Evolutionary conservation across 2,113 vertebrate species (phyloP).

Genomic region (Mus musculus): DNA sequence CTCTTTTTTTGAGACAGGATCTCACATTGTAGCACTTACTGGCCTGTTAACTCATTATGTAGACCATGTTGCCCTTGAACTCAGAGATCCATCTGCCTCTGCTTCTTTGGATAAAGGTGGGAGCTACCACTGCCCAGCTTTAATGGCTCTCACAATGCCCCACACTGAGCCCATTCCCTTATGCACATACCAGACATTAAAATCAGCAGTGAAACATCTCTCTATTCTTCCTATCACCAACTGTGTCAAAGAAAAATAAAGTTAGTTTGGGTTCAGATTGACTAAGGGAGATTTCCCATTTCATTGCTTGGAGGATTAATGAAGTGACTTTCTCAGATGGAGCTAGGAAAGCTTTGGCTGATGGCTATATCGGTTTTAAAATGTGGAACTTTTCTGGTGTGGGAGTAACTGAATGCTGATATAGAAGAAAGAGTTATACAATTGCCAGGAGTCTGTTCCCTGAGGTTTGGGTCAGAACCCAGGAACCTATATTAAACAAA

Average conservation of each 20-base stretch:
- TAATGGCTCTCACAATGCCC: neutral
- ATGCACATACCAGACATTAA: neutral
- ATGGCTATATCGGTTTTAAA: neutral
- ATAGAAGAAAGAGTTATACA: neutral
- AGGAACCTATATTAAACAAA: constrained; percentile 26
- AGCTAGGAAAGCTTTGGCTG: neutral
- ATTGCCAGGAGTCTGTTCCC: neutral
- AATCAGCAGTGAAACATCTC: neutral
- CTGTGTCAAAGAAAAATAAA: neutral
- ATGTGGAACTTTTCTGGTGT: neutral
- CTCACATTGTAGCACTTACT: neutral
- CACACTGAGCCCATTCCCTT: neutral
- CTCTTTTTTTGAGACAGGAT: neutral
- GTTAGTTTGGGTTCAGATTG: neutral
- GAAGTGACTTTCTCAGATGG: neutral
- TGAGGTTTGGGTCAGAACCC: neutral
- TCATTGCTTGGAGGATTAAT: neutral
- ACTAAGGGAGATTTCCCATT: neutral
- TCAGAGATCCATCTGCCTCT: neutral
- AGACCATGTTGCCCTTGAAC: neutral
- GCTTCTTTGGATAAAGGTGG: neutral
- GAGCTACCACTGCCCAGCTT: neutral
- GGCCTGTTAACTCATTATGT: neutral
- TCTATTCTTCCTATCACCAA: neutral
- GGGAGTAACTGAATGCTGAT: neutral